Evolutionary conservation across 2,113 vertebrate genomes (phyloP), one percentile per base, ranked within the genome.

Genomic region (Psittacula cyanocephala): DNA sequence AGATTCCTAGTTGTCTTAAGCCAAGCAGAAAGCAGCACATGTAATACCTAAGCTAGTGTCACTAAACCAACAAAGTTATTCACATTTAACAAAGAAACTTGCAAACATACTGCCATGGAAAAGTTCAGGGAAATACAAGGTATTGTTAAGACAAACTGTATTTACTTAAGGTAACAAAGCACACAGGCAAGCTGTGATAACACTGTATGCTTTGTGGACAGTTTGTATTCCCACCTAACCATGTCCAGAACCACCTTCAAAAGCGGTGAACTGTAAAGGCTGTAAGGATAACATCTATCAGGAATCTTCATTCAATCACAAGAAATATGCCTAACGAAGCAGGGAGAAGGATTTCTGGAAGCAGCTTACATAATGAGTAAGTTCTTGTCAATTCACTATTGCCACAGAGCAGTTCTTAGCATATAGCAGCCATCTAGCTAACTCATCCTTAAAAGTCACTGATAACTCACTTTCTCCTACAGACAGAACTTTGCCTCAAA

Each of bases 361-460:
- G 77, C 13, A 70, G 46, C 23, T 77, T 33, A 64, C 20, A 46
- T 14, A 60, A 25, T 39, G 29, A 65, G 17, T 3, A 4, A 91
- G 86, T 41, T 76, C 59, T 59, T 68, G 31, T 18, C 43, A 79
- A 70, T 52, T 14, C 67, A 35, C 47, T 41, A 16, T 23, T 70
- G 53, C 20, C 37, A 60, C 31, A 62, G 33, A 4, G 22, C 63
- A 72, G 33, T 23, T 80, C 83, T 23, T 23, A 2, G 33, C 63
- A 35, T 1, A 33, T 4, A 13, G 31, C 1, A 0, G 19, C 17
- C 17, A 50, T 12, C 33, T 10, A 59, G 31, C n/a, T 47, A 69
- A 55, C 64, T 50, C 23, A 43, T 12, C 37, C 74, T 62, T 31
- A 25, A 5, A 10, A 78, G 64, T 67, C 52, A 49, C 2, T 2